These are phyloP conservation scores for Myotis lucifugus DNA, from an alignment of 2,113 vertebrate genomes.

Conservation along the genomic window DNA sequence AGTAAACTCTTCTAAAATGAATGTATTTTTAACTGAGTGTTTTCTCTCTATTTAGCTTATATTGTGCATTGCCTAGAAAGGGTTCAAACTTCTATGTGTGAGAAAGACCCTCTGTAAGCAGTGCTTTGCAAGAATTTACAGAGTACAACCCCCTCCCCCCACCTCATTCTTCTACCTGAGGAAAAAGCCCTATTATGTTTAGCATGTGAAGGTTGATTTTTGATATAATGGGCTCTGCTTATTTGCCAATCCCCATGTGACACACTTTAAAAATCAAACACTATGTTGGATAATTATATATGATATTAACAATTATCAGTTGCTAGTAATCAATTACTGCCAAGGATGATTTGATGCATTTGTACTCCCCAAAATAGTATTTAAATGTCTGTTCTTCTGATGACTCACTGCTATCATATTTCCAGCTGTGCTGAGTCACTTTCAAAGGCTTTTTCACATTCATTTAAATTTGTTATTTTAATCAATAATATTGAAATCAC, in stretches of 20 bases:
- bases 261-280: constrained; percentile 21
- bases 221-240: not conserved
- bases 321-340: constrained; percentile 52
- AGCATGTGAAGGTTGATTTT: not conserved
- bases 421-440: constrained; percentile 42
- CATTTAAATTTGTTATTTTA: constrained; percentile 76
- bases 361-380: constrained; percentile 57
- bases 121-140: not conserved
- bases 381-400: constrained; percentile 39
- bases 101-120: not conserved
- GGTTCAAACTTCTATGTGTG: not conserved
- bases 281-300: not conserved
- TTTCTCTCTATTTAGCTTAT: not conserved
- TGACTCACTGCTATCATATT: not conserved
- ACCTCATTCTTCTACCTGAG: not conserved
- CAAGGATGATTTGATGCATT: constrained; percentile 60
- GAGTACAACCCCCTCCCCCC: not conserved
- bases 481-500: constrained; percentile 75
- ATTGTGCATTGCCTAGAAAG: not conserved
- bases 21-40: not conserved
- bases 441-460: constrained; percentile 51
- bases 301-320: constrained; percentile 56
- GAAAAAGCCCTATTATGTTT: not conserved
- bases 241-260: not conserved
- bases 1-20: not conserved